Base-by-base conservation (phyloP, 2,888 invertebrate species). In the Cactoblastis cactorum region DNA sequence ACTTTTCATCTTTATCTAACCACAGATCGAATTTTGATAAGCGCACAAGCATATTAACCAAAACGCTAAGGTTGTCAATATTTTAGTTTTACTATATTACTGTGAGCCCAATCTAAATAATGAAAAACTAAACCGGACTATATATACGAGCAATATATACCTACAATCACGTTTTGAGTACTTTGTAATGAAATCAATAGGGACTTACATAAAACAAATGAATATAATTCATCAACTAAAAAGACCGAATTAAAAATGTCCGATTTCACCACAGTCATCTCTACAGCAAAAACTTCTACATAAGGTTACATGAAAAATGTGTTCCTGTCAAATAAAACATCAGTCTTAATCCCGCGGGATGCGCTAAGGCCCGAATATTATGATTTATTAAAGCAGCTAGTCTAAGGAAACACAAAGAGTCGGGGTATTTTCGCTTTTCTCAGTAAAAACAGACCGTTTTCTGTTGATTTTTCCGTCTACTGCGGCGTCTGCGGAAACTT, bases 261-360 rank as follows among this genome's bases (percentile, higher is more conserved):
- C 22, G 5, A 22, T 11, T 4, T 22, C 28, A 28, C 4, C 9
- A 3, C 9, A 11, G 43, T 17, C 28, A 17, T 14, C 43, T 53
- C 35, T 53, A 24, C 12, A 45, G 41, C 47, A 19, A 63, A 52
- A 56, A 55, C 62, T 65, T 66, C 66, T 62, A 62, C 70, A 62
- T 57, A 34, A n/a, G 54, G 57, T 63, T 69, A 58, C 50, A 49
- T 54, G 59, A 57, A 67, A 68, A 69, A 71, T 65, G 67, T 63
- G 61, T 63, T 62, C 61, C 58, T 65, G 72, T 74, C 74, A 72
- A 74, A 74, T 74, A 75, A 74, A 76, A 71, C 72, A 72, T 74
- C 74, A 69, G 56, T 61, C 66, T 60, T 71, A 73, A 72, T 73
- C 72, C 72, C 71, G 65, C 70, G 65, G 56, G 53, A 45, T 57